Base-by-base conservation (phyloP, 2,113 vertebrate species). In the Daubentonia madagascariensis region DNA sequence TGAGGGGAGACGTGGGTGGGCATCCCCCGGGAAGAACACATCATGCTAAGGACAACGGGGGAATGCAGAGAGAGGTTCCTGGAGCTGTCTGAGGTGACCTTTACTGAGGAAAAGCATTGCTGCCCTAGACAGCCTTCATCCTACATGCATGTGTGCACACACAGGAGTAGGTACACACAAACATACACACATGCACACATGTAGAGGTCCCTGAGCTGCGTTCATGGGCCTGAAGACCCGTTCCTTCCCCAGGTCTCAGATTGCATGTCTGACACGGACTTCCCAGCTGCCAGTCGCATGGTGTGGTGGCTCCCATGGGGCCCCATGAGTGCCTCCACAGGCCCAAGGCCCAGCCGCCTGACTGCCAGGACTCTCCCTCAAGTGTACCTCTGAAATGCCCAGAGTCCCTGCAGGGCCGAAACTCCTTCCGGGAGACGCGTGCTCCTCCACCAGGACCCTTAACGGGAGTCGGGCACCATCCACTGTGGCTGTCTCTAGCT, bases 21-120 rank as follows among this genome's bases (percentile, higher is more conserved):
- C 20, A 37, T 17, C 16, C 22, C 22, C 25, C 18, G 3, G 68
- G 25, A 25, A n/a, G 97, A 23, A 52, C 8, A 30, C 48, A 48
- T 32, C 30, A 28, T 23, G 30, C 11, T 3, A 0, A 10, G 59
- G 37, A 23, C 63, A 37, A 0, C 0, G 1, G 45, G 2, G 43
- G 10, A 1, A 28, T 17, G 18, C 76, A 37, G 40, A 48, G 59
- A 52, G 52, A 65, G 57, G 10, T 35, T 84, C 79, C 50, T 57
- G 6, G 52, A 72, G 22, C 40, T 54, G 9, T 37, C 57, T 7
- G 18, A 54, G 22, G 28, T 28, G 50, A 13, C 12, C 61, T 23
- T 65, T 7, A 1, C 54, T 43, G 28, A 76, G 54, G 32, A 76
- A 48, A 48, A 79, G 3, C 18, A 3, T 14, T 18, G 23, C 43